Evolutionary conservation across 2,888 invertebrate genomes (phyloP).

Genomic region (Automeris io): DNA sequence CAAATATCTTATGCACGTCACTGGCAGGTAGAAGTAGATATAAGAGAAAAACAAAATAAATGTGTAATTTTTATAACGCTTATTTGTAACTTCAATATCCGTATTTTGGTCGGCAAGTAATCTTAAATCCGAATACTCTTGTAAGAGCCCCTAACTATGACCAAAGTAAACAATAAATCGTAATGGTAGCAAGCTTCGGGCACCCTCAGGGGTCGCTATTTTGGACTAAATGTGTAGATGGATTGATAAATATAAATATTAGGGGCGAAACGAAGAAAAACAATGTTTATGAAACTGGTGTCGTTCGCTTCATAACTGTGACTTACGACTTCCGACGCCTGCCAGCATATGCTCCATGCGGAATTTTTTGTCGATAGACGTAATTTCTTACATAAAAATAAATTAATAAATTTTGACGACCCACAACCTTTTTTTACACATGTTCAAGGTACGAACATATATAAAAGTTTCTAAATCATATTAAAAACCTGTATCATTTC

Average conservation of each 20-base stretch:
- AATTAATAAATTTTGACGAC: constrained; percentile 24
- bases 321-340: constrained; percentile 76
- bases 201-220: constrained; percentile 73
- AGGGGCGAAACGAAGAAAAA: constrained; percentile 76
- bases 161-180: constrained; percentile 75
- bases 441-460: no score
- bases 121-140: constrained; percentile 49
- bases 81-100: constrained; percentile 31
- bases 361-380: constrained; percentile 56
- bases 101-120: constrained; percentile 40
- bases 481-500: no score
- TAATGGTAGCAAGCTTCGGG: constrained; percentile 68
- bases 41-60: constrained; percentile 3
- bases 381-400: constrained; percentile 39
- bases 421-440: constrained; percentile 18
- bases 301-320: constrained; percentile 76
- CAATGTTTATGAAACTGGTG: constrained; percentile 77
- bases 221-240: constrained; percentile 75
- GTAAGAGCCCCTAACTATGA: constrained; percentile 56
- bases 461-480: no score
- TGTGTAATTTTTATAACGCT: constrained; percentile 21
- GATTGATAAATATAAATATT: constrained; percentile 78
- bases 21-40: not conserved
- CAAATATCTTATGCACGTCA: no score
- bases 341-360: constrained; percentile 62